A percentile compares a stretch with the other conserved stretches of the same genome.
These are phyloP conservation scores for Drosophila pallidifrons DNA, from an alignment of 1,140 invertebrate genomes.

Conservation along the genomic window DNA sequence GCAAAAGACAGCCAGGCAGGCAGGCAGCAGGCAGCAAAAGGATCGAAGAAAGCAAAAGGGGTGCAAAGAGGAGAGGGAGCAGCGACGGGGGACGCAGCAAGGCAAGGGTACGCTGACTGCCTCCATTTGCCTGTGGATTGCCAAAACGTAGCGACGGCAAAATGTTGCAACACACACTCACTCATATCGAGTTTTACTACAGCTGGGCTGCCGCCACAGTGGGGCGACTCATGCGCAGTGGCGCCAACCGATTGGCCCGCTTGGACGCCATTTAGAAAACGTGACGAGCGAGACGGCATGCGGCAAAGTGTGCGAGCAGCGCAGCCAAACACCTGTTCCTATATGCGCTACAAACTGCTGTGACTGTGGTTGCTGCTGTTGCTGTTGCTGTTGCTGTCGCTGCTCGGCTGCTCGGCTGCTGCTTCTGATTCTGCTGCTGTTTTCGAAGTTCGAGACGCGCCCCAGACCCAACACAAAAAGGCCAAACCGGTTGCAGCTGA, in stretches of 20 bases:
- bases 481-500: slow-evolving; percentile 68
- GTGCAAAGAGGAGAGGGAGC: not conserved
- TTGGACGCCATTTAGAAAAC: slow-evolving; percentile 83
- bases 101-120: slow-evolving; percentile 47
- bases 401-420: slow-evolving; percentile 10
- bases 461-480: slow-evolving; percentile 19
- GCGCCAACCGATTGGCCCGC: slow-evolving; percentile 79
- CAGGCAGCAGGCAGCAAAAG: slow-evolving; percentile 13
- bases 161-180: slow-evolving; percentile 2
- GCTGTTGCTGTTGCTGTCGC: slow-evolving; percentile 18
- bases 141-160: slow-evolving; percentile 62
- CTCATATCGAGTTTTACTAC: not conserved
- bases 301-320: slow-evolving; percentile 53
- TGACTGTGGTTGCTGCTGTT: not conserved
- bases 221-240: slow-evolving; percentile 75
- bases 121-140: slow-evolving; percentile 70
- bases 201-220: slow-evolving; percentile 9
- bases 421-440: slow-evolving; percentile 15
- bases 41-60: slow-evolving; percentile 11
- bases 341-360: slow-evolving; percentile 7
- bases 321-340: slow-evolving; percentile 76
- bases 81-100: not conserved
- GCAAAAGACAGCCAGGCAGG: slow-evolving; percentile 50
- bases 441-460: slow-evolving; percentile 46
- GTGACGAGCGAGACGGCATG: slow-evolving; percentile 44